A percentile compares a stretch with the other conserved stretches of the same genome.
Evolutionary conservation across 2,797 vertebrate genomes (phyloP).

Genomic region (Bucorvus abyssinicus): DNA sequence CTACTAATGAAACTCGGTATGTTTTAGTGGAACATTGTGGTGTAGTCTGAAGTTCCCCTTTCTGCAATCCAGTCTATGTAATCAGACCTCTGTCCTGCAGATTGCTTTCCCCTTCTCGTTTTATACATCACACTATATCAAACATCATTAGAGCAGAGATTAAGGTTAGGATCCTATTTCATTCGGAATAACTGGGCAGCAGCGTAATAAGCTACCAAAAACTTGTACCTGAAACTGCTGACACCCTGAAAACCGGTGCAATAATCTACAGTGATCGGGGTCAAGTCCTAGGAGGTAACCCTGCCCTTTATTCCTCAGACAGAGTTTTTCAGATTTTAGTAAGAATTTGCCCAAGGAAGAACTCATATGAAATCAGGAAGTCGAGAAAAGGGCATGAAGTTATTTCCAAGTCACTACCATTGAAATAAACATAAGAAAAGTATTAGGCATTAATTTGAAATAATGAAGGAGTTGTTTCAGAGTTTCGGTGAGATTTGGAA

Average conservation of each 20-base stretch:
- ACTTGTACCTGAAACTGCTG: neutral
- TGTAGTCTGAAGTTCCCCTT: neutral
- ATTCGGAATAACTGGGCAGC: constrained; percentile 27
- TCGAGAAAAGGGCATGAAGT: constrained; percentile 37
- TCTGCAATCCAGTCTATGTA: neutral
- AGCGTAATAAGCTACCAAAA: neutral
- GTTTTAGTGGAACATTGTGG: constrained; percentile 42
- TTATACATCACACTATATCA: constrained; percentile 35
- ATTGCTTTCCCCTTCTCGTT: constrained; percentile 47
- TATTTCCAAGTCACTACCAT: neutral
- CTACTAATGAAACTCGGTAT: constrained; percentile 46
- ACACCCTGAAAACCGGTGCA: neutral
- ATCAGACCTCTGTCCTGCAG: constrained; percentile 47
- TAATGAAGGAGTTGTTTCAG: neutral
- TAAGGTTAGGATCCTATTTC: constrained; percentile 48
- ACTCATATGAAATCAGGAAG: neutral
- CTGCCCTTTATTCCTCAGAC: neutral
- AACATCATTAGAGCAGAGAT: constrained; percentile 31
- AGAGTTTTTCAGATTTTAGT: neutral
- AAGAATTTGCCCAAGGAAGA: neutral
- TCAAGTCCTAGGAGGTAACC: neutral
- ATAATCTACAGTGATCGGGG: neutral
- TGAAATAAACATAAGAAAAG: constrained; percentile 35
- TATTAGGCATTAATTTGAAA: constrained; percentile 24
- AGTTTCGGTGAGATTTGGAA: constrained; percentile 31